These are phyloP conservation scores for Neodiprion virginianus DNA, from an alignment of 1,140 invertebrate species.

Conservation along the genomic window DNA sequence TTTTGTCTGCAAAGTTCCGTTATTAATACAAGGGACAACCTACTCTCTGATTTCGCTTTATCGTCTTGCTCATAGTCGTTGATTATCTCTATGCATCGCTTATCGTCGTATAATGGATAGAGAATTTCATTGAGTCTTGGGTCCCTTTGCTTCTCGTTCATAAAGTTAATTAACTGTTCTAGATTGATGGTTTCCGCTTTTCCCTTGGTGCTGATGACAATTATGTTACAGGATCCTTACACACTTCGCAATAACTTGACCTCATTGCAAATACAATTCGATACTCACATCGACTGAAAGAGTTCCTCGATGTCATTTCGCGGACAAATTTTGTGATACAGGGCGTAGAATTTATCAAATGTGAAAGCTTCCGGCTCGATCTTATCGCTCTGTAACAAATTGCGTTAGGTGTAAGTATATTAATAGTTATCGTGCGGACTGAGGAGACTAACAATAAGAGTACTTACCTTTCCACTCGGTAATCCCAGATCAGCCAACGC, in stretches of 20 bases:
- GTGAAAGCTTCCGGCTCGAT: slow-evolving; percentile 95
- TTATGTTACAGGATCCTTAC: slow-evolving; percentile 17
- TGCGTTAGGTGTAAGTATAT: slow-evolving; percentile 6
- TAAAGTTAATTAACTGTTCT: slow-evolving; percentile 89
- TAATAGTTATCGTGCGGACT: too few species aligned
- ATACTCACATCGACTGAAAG: slow-evolving; percentile 93
- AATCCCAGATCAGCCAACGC: slow-evolving; percentile 92
- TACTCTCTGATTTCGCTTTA: slow-evolving; percentile 78
- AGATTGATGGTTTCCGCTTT: slow-evolving; percentile 83
- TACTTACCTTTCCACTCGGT: slow-evolving; percentile 88
- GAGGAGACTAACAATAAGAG: too few species aligned
- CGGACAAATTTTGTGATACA: slow-evolving; percentile 99
- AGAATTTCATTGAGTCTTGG: slow-evolving; percentile 98
- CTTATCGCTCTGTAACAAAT: slow-evolving; percentile 76
- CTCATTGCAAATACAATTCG: slow-evolving; percentile 1
- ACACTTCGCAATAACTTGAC: not conserved
- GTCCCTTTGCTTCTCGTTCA: slow-evolving; percentile 98
- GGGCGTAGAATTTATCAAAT: slow-evolving; percentile 97
- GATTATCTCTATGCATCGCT: slow-evolving; percentile 92
- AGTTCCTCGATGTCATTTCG: slow-evolving; percentile 98
- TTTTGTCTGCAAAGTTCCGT: slow-evolving; percentile 10
- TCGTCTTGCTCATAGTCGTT: slow-evolving; percentile 90
- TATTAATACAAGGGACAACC: slow-evolving; percentile 37
- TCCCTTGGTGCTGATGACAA: slow-evolving; percentile 78
- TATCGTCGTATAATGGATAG: slow-evolving; percentile 95